Percentiles rank a stretch among this genome's conserved stretches.
These are phyloP conservation scores for Marmota flaviventris DNA, from an alignment of 2,113 vertebrate genomes.

Conservation along the genomic window DNA sequence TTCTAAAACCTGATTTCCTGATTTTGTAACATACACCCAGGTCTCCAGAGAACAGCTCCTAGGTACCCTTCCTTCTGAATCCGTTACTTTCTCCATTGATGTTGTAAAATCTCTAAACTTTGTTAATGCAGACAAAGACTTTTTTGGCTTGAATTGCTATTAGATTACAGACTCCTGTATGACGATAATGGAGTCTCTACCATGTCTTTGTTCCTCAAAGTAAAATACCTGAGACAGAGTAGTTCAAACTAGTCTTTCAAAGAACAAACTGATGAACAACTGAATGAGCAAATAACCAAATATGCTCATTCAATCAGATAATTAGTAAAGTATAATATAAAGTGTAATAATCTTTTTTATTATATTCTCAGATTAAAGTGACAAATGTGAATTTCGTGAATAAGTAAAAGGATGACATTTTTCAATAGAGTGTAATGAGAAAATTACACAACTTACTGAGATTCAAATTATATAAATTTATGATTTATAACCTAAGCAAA, in stretches of 20 bases:
- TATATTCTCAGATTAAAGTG: background rate
- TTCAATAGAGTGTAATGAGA: background rate
- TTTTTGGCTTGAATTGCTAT: background rate
- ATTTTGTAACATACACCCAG: background rate
- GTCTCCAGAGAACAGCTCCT: background rate
- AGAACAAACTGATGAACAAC: background rate
- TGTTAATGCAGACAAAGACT: background rate
- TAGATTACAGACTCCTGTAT: background rate
- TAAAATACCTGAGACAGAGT: background rate
- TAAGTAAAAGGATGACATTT: background rate
- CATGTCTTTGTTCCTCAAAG: background rate
- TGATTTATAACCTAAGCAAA: background rate
- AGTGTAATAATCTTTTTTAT: background rate
- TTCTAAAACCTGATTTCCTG: background rate
- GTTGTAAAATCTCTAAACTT: background rate
- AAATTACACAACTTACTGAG: background rate
- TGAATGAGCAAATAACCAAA: background rate
- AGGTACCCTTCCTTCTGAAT: background rate
- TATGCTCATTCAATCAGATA: background rate
- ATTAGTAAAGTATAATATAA: background rate
- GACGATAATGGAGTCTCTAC: background rate
- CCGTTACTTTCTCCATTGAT: background rate
- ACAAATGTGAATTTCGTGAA: background rate
- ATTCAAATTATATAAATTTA: background rate
- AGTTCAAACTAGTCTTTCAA: background rate